Percentiles rank a stretch among this genome's conserved stretches.
Evolutionary conservation across 2,888 invertebrate genomes (phyloP).

Genomic region (Folsomia candida): DNA sequence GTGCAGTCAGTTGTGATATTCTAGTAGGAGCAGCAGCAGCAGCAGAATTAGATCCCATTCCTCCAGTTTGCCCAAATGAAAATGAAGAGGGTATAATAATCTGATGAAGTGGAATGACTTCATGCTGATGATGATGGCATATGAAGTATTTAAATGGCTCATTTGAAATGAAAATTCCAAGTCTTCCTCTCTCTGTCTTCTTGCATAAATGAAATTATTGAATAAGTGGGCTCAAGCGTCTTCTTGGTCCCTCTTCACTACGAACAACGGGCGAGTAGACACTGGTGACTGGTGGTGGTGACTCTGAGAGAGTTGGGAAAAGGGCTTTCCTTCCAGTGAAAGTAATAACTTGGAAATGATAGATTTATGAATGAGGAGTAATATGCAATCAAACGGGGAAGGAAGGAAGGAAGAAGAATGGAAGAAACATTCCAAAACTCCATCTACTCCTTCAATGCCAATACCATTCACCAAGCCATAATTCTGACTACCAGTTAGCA

Average conservation of each 20-base stretch:
- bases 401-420: not conserved
- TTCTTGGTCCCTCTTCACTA: too few species aligned
- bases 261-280: too few species aligned
- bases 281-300: too few species aligned
- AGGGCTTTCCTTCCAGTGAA: not conserved
- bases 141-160: not conserved
- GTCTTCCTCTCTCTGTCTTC: constrained; percentile 6
- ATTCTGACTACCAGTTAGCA: not conserved
- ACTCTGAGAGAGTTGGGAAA: too few species aligned
- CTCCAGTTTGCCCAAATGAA: too few species aligned
- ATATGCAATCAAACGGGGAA: constrained; percentile 5
- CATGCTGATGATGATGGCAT: not conserved
- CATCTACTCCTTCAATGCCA: not conserved
- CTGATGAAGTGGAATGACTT: not conserved
- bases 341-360: constrained; percentile 15
- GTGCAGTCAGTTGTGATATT: too few species aligned
- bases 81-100: not conserved
- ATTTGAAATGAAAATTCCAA: constrained; percentile 10
- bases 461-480: not conserved
- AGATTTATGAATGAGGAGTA: constrained; percentile 9
- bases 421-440: not conserved
- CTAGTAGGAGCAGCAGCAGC: too few species aligned
- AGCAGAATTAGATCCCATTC: too few species aligned
- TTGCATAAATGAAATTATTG: not conserved
- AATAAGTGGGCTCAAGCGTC: not conserved